Evolutionary conservation across 2,113 vertebrate genomes (phyloP), one percentile per base, ranked within the genome.

Genomic region (Chamaea fasciata): DNA sequence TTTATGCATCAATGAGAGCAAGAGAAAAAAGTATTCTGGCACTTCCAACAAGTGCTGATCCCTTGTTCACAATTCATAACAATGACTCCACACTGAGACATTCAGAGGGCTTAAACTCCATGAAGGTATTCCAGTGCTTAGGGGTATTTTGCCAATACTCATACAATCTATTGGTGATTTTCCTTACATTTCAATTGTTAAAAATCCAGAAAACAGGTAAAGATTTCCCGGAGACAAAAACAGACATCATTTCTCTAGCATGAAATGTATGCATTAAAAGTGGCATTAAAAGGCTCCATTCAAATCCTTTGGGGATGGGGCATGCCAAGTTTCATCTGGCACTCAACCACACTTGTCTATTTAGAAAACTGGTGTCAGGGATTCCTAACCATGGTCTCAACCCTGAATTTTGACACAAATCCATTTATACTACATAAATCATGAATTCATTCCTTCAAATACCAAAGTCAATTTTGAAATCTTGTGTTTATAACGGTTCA

Each of bases 401-500:
- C 79, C 89, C 91, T 47, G 27, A 35, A 46, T 79, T 75, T 90
- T 94, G 71, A 74, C 86, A 39, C n/a, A 92, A 95, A 96, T 96
- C 89, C 59, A 9, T 89, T 94, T 94, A 47, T 88, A 90, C 77
- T 63, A 90, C 50, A 88, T 95, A 92, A 97, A 97, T 96, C 91
- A 96, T 30, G 1, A 52, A 86, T 95, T 91, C 81, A 46, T 92
- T 94, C 91, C 85, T 79, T 93, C 35, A 91, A 94, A 96, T 84
- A 87, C 76, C 83, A 23, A 87, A 94, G 87, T 92, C 85, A 62
- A 11, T 96, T 96, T 90, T 88, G 41, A 90, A 89, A 87, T 47
- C 81, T 82, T 93, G 33, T 87, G 92, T 97, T 98, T 98, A 91
- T 59, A 95, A 82, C 5, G 30, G 70, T 84, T 91, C 95, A 93